Evolutionary conservation across 2,113 vertebrate genomes (phyloP).

Genomic region (Rhea americana): DNA sequence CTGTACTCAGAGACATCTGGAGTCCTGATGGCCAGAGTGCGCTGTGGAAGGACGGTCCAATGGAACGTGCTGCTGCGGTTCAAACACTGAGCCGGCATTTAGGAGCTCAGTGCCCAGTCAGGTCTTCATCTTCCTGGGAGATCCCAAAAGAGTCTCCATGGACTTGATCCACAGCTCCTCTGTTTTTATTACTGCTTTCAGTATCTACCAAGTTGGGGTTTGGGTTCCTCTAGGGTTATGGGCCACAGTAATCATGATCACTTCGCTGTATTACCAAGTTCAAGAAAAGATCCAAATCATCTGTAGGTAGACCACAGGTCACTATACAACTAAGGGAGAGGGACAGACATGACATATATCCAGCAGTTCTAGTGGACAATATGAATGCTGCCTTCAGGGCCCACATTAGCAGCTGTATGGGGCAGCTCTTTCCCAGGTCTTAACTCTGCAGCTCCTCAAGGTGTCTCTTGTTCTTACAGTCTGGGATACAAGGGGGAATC

Average conservation of each 20-base stretch:
- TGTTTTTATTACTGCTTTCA: neutral
- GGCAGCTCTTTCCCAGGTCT: neutral
- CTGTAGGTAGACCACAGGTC: neutral
- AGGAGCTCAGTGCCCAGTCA: neutral
- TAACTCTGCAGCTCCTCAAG: neutral
- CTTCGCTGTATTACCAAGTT: neutral
- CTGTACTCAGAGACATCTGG: neutral
- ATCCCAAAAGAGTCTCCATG: neutral
- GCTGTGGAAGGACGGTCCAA: accelerated
- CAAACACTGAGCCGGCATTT: neutral
- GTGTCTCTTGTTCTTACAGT: neutral
- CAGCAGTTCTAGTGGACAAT: neutral
- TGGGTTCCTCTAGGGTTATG: neutral
- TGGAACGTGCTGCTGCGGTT: accelerated
- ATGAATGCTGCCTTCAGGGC: neutral
- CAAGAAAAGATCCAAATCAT: neutral
- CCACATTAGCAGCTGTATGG: neutral
- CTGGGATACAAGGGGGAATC: neutral
- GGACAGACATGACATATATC: neutral
- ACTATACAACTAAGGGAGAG: neutral
- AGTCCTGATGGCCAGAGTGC: neutral
- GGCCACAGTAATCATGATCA: neutral
- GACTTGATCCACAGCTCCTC: neutral
- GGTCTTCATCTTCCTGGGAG: neutral
- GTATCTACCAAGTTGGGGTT: neutral